Evolutionary conservation across 64 coral and sea anemone genomes (phyloP).

Genomic region (Pocillopora damicornis): DNA sequence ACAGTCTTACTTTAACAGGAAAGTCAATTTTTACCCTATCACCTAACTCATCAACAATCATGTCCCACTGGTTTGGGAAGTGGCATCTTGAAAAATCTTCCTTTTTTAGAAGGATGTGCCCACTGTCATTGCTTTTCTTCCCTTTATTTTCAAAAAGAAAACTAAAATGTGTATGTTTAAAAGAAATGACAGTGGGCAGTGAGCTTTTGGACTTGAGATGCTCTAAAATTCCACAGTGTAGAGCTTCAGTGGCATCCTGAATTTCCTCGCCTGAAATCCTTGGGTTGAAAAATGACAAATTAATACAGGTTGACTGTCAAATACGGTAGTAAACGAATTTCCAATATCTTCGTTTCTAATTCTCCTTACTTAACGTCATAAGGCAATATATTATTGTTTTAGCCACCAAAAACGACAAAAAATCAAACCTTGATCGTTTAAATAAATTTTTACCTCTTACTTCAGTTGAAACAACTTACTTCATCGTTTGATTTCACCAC

Average conservation of each 20-base stretch:
- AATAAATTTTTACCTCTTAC: too few species aligned
- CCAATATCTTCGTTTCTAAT: too few species aligned
- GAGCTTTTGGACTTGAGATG: conserved; percentile 3
- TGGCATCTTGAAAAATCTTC: conserved; percentile 25
- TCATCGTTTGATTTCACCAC: too few species aligned
- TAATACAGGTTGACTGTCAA: too few species aligned
- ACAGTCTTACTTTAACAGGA: conserved; percentile 27
- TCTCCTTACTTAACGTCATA: too few species aligned
- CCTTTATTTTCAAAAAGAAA: conserved; percentile 28
- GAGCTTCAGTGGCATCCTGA: neutral
- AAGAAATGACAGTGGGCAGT: neutral
- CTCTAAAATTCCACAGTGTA: neutral
- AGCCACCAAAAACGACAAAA: too few species aligned
- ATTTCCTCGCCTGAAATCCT: neutral
- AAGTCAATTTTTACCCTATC: conserved; percentile 33
- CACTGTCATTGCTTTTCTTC: neutral
- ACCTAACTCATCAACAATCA: conserved; percentile 8
- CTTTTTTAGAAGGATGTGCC: conserved; percentile 8
- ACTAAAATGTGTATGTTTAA: conserved; percentile 23
- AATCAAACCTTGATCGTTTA: too few species aligned
- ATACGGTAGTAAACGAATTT: neutral
- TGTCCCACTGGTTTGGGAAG: conserved; percentile 24
- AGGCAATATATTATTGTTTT: too few species aligned
- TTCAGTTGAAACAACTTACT: too few species aligned
- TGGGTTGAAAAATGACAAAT: neutral